Evolutionary conservation across 2,797 vertebrate genomes (phyloP).

Genomic region (Mormyrus proboscirostris): DNA sequence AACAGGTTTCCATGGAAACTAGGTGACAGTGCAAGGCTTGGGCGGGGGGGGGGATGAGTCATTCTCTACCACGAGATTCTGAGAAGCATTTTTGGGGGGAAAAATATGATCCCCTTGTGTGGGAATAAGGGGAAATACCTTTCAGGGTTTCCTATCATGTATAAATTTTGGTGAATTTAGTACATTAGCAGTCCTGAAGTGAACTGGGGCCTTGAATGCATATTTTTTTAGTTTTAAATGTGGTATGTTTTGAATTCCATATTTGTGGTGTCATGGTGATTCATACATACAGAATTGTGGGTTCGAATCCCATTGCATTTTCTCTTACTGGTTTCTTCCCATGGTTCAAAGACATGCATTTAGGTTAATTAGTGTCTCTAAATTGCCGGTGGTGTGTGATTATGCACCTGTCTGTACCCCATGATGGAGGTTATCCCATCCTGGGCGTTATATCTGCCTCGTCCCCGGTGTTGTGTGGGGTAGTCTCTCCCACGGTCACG

Average conservation of each 20-base stretch:
- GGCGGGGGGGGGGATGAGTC: conserved; percentile 35
- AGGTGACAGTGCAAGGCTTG: conserved; percentile 59
- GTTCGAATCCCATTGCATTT: background rate
- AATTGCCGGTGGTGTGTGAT: background rate
- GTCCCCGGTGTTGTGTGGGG: background rate
- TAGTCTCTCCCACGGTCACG: background rate
- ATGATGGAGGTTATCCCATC: background rate
- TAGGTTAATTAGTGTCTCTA: background rate
- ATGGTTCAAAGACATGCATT: background rate
- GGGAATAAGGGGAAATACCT: conserved; percentile 20
- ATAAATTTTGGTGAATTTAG: background rate
- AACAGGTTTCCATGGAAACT: conserved; percentile 73
- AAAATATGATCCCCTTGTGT: conserved; percentile 38
- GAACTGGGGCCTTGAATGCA: background rate
- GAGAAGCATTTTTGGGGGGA: conserved; percentile 9
- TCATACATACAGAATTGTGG: background rate
- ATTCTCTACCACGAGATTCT: conserved; percentile 30
- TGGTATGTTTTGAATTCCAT: background rate
- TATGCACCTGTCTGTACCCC: background rate
- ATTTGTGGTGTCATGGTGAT: background rate
- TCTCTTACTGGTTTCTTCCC: background rate
- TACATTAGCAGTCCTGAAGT: background rate
- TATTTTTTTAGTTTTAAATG: background rate
- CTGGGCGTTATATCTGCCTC: background rate
- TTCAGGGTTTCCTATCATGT: background rate